Percentiles rank a stretch among this genome's conserved stretches.
Conservation (phyloP, 2,797 vertebrate species). For the Protonibea diacanthus region DNA sequence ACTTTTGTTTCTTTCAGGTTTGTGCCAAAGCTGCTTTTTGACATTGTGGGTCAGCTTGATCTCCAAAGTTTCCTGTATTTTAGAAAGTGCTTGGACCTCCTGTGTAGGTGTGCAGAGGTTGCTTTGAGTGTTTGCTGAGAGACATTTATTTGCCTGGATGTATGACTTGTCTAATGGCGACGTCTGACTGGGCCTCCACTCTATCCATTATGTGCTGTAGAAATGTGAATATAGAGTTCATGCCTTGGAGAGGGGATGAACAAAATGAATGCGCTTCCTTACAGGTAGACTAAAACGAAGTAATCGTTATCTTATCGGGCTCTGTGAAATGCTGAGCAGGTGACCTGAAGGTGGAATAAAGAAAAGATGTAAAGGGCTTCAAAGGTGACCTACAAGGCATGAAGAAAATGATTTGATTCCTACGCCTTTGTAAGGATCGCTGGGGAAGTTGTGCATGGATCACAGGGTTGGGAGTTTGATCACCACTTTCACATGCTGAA, state of each 20-base stretch:
- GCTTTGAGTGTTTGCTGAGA: neutral
- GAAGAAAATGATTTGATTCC: too few species aligned
- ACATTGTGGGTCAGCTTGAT: slow-evolving; percentile 30
- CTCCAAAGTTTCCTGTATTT: slow-evolving; percentile 14
- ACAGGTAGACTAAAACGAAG: neutral
- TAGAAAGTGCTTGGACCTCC: neutral
- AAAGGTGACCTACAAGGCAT: neutral
- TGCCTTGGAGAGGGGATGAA: neutral
- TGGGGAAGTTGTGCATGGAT: neutral
- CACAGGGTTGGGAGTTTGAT: neutral
- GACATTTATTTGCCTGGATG: slow-evolving; percentile 19
- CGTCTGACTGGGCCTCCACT: neutral
- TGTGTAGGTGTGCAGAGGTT: neutral
- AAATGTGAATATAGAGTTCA: slow-evolving; percentile 1
- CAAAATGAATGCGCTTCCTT: neutral
- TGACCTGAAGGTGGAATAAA: neutral
- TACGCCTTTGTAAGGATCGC: too few species aligned
- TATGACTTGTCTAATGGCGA: neutral
- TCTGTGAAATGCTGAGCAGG: neutral
- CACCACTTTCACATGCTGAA: neutral
- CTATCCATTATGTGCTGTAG: slow-evolving; percentile 1
- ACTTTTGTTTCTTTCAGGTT: slow-evolving; percentile 32
- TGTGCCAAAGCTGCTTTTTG: slow-evolving; percentile 18
- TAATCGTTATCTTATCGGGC: neutral
- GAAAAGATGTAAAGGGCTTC: neutral